Base-by-base conservation (phyloP, 37 sponge, comb jelly and placozoan species). In the Chondrosia reniformis region DNA sequence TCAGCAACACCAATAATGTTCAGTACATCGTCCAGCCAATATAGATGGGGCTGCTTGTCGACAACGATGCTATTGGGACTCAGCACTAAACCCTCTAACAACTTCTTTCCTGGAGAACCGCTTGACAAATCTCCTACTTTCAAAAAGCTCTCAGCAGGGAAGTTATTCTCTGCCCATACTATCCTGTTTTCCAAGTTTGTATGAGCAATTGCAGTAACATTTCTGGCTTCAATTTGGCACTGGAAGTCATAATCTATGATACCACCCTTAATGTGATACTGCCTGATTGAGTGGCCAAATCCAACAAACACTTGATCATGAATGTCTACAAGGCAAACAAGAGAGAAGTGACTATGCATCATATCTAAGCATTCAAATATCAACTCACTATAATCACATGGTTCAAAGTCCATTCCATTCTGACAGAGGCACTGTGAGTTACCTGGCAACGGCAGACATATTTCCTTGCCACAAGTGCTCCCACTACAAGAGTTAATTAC, bases 21-120 rank as follows among this genome's bases (percentile, higher is more conserved):
- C 43, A 69, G 43, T 25, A 17, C 72, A 3, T 21, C 24, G 43
- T 69, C 72, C 31, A 69, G n/a, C 72, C 72, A 69, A 44, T 40
- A 69, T 1, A 69, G 41, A 13, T 40, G 36, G 41, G 39, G n/a
- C n/a, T n/a, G n/a, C n/a, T n/a, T n/a, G n/a, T n/a, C n/a, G n/a
- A n/a, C n/a, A n/a, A n/a, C n/a, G n/a, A n/a, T n/a, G n/a, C n/a
- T n/a, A n/a, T n/a, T n/a, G n/a, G n/a, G n/a, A n/a, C n/a, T n/a
- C n/a, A n/a, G n/a, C n/a, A n/a, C n/a, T n/a, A n/a, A n/a, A n/a
- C n/a, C n/a, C n/a, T n/a, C n/a, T n/a, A n/a, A n/a, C n/a, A n/a
- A n/a, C n/a, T n/a, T n/a, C n/a, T n/a, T n/a, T n/a, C n/a, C n/a
- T n/a, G n/a, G n/a, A n/a, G n/a, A n/a, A n/a, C n/a, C n/a, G n/a